Evolutionary conservation across 2,113 vertebrate species (phyloP), one percentile per base, ranked within the genome.

Genomic region (Ctenodactylus gundi): DNA sequence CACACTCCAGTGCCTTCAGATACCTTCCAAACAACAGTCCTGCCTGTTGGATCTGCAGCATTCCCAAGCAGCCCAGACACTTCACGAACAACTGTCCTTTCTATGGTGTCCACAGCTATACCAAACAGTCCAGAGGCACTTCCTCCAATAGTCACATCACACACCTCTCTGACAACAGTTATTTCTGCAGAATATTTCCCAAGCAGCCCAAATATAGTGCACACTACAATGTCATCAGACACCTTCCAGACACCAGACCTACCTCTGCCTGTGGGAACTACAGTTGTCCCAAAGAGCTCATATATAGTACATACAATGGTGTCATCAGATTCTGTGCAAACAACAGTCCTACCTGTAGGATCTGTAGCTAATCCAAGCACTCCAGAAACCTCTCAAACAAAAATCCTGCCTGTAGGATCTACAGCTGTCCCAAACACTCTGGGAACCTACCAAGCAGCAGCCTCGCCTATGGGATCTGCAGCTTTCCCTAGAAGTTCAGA

Each of bases 311-410:
- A 23, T 23, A 39, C 14, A 29, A 27, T 6, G 4, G 2, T 2
- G 1, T 1, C 25, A 11, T 5, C 49, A 18, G 12, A 13, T 5
- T 55, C 4, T 20, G 8, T 17, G 5, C 44, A 25, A 4, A 60
- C 1, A 11, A 18, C 53, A n/a, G 4, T 0, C 2, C 1, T 14
- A 1, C 0, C 4, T 23, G 31, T 27, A 23, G 13, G 2, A 44
- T 44, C 36, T 10, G 34, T 18, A 15, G 11, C 18, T 2, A 3
- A 4, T 5, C 3, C 17, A 53, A 39, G 17, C 17, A 85, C n/a
- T 49, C 9, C n/a, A 41, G 17, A 4, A 0, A 18, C 3, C n/a
- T 39, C 51, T 7, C 21, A 25, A 27, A 36, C 51, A 34, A 78
- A 34, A 55, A n/a, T 25, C 27, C 29, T 14, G 4, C 8, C 8